Conservation (phyloP, 2,113 vertebrate species). For the Erpornis zantholeuca region DNA sequence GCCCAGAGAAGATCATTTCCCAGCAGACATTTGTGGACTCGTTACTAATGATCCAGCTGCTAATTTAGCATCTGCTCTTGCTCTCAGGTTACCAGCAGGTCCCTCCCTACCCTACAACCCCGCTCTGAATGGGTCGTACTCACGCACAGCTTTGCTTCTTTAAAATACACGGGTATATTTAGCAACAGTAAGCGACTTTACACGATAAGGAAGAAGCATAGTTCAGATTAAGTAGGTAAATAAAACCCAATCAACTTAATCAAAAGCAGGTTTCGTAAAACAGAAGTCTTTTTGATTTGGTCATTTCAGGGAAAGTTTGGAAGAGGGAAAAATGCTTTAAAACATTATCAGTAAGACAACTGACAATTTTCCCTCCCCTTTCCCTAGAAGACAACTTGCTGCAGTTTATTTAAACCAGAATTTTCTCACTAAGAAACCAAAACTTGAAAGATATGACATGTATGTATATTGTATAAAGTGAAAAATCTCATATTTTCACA, state of each 20-base stretch:
- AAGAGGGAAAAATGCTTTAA: not conserved
- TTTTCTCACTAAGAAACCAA: not conserved
- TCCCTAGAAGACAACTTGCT: not conserved
- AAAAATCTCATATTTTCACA: not conserved
- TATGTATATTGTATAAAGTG: not conserved
- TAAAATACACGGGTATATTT: slow-evolving; percentile 43
- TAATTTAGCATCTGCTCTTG: slow-evolving; percentile 66
- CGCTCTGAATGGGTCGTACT: not conserved
- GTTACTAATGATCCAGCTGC: slow-evolving; percentile 62
- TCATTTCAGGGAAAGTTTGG: not conserved
- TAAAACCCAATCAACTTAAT: not conserved
- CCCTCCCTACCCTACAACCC: slow-evolving; percentile 21
- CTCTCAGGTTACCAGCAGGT: slow-evolving; percentile 69
- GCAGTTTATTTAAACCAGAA: not conserved
- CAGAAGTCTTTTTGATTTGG: not conserved
- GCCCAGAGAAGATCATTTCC: slow-evolving; percentile 11
- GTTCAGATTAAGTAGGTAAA: slow-evolving; percentile 12
- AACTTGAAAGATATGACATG: not conserved
- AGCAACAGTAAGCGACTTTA: slow-evolving; percentile 6
- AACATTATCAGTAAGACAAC: not conserved
- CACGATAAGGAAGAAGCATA: not conserved
- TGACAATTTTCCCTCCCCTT: not conserved
- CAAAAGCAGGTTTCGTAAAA: not conserved
- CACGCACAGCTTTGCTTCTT: slow-evolving; percentile 10
- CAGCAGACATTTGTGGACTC: slow-evolving; percentile 36